These are phyloP conservation scores for Hucho hucho DNA, from an alignment of 2,113 vertebrate species.

Conservation along the genomic window DNA sequence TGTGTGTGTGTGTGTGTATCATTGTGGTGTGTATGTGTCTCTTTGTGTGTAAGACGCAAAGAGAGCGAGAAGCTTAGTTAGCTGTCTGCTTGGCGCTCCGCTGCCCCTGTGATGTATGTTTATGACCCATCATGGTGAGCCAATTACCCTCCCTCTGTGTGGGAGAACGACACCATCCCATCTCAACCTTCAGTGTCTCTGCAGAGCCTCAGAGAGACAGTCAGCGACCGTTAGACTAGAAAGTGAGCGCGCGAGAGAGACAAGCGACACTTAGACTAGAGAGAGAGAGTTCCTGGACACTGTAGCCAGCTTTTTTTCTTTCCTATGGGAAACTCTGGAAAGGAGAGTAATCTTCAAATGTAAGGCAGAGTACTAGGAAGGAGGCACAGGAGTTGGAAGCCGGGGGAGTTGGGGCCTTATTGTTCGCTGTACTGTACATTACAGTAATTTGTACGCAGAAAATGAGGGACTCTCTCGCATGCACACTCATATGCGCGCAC, in stretches of 20 bases:
- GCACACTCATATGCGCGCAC: not conserved
- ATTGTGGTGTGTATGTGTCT: not conserved
- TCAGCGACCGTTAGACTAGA: too few relatives aligned
- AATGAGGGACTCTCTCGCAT: not conserved
- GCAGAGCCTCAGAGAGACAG: too few relatives aligned
- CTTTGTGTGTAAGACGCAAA: conserved; percentile 46
- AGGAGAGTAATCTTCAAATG: conserved; percentile 45
- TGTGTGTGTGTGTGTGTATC: conserved; percentile 1
- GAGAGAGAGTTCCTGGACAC: conserved; percentile 50
- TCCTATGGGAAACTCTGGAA: conserved; percentile 18
- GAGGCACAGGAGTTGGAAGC: conserved; percentile 15
- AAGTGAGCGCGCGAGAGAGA: too few relatives aligned
- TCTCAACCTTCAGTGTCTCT: conserved; percentile 66
- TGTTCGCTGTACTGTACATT: not conserved
- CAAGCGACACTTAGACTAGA: too few relatives aligned
- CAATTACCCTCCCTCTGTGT: conserved; percentile 82
- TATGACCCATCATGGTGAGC: conserved; percentile 80
- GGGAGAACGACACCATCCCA: conserved; percentile 72
- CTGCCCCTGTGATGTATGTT: conserved; percentile 81
- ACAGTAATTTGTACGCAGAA: not conserved
- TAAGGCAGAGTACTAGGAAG: conserved; percentile 24
- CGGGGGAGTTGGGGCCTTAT: conserved; percentile 20
- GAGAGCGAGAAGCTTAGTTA: conserved; percentile 67
- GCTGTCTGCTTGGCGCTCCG: conserved; percentile 72
- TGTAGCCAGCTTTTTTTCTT: conserved; percentile 53